Evolutionary conservation across 1,140 invertebrate species (phyloP).

Genomic region (Zaprionus capensis): DNA sequence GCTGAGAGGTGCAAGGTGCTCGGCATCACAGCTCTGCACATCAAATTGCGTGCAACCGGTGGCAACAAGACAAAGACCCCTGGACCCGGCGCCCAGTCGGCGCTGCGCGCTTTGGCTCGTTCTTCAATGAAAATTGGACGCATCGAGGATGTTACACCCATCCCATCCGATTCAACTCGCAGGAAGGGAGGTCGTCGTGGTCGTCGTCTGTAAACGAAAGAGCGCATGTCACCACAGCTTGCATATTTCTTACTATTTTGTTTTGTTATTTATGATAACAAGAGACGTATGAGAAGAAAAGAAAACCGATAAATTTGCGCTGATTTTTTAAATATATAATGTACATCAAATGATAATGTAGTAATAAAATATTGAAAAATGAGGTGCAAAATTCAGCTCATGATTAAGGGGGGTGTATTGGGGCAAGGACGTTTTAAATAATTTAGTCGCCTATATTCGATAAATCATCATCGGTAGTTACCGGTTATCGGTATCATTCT

Average conservation of each 20-base stretch:
- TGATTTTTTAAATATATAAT: constrained; percentile 51
- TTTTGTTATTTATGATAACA: constrained; percentile 10
- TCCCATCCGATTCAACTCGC: constrained; percentile 99
- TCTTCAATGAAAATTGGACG: constrained; percentile 99
- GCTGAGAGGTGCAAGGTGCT: constrained; percentile 99
- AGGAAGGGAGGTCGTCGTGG: constrained; percentile 99
- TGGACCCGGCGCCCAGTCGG: constrained; percentile 99
- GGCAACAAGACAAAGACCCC: constrained; percentile 99
- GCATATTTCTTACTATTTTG: constrained; percentile 12
- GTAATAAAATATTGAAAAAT: constrained; percentile 56
- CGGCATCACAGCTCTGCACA: constrained; percentile 98
- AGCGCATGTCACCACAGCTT: not conserved
- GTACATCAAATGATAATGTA: constrained; percentile 59
- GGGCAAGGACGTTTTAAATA: constrained; percentile 1
- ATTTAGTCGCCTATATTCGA: not conserved
- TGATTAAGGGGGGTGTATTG: not conserved
- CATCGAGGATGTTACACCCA: constrained; percentile 99
- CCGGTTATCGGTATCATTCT: not conserved
- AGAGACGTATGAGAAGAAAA: not conserved
- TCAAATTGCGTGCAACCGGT: constrained; percentile 98
- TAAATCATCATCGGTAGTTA: not conserved
- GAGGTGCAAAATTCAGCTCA: constrained; percentile 15
- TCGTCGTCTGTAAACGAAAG: constrained; percentile 94
- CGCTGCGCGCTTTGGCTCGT: constrained; percentile 97
- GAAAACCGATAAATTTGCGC: constrained; percentile 31